phyloP scores from a whole-genome alignment of 2,888 invertebrate species.

The Brenthis hecate region DNA sequence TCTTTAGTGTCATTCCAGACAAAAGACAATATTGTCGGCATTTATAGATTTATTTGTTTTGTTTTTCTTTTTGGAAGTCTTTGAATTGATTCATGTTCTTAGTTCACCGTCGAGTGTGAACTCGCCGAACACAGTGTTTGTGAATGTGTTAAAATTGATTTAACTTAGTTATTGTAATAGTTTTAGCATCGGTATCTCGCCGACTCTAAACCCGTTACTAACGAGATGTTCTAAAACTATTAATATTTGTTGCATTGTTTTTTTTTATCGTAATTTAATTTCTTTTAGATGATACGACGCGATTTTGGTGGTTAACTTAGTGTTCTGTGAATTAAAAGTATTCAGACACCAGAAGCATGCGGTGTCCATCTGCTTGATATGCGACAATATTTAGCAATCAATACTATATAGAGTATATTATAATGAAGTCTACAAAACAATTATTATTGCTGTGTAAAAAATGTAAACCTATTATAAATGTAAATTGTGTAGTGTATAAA shows the following conservation, averaged over 20 bases:
- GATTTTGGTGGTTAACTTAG: conserved; percentile 42
- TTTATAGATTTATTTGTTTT: conserved; percentile 75
- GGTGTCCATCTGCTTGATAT: conserved; percentile 76
- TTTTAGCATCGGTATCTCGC: conserved; percentile 61
- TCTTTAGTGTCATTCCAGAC: conserved; percentile 78
- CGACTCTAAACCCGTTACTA: conserved; percentile 59
- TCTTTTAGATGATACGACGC: conserved; percentile 42
- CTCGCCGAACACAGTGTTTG: conserved; percentile 56
- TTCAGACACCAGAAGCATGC: conserved; percentile 64
- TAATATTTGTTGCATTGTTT: conserved; percentile 50
- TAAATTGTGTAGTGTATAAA: conserved; percentile 81
- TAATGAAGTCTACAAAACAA: conserved; percentile 77
- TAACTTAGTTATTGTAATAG: conserved; percentile 62
- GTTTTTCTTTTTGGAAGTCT: conserved; percentile 38
- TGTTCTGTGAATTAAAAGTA: conserved; percentile 58
- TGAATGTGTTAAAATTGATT: conserved; percentile 59
- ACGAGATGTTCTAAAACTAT: conserved; percentile 59
- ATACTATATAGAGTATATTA: conserved; percentile 78
- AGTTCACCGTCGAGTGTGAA: conserved; percentile 48
- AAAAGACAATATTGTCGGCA: conserved; percentile 81
- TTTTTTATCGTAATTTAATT: conserved; percentile 47
- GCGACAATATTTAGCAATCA: conserved; percentile 81
- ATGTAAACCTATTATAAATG: conserved; percentile 78
- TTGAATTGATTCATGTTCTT: conserved; percentile 46
- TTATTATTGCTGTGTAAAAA: conserved; percentile 81